Percentiles rank a stretch among this genome's conserved stretches.
Conservation (phyloP, 2,888 invertebrate genomes). For the Piscicola geometra region DNA sequence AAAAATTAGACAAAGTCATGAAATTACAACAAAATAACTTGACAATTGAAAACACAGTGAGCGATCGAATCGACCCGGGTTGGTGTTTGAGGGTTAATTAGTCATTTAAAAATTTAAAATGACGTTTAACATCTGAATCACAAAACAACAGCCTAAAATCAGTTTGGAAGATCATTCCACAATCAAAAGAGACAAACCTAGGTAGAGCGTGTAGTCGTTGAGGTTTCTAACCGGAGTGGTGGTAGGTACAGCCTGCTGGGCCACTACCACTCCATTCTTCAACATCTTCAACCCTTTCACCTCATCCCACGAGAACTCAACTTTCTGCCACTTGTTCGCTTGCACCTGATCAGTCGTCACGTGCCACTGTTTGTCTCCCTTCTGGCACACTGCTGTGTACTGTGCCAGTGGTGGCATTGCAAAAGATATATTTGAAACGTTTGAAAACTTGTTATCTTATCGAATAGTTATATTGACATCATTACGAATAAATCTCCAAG, state of each 20-base stretch:
- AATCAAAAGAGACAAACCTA: slow-evolving; percentile 49
- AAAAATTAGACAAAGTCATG: too few relatives aligned
- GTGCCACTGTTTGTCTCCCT: slow-evolving; percentile 45
- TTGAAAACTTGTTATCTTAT: too few relatives aligned
- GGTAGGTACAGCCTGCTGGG: slow-evolving; percentile 2
- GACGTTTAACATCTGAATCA: too few relatives aligned
- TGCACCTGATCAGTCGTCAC: slow-evolving; percentile 45
- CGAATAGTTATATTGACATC: too few relatives aligned
- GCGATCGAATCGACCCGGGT: too few relatives aligned
- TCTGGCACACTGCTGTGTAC: slow-evolving; percentile 41
- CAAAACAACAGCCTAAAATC: too few relatives aligned
- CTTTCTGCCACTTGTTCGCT: slow-evolving; percentile 49
- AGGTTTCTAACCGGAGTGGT: slow-evolving; percentile 38
- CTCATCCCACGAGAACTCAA: slow-evolving; percentile 52
- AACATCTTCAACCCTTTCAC: slow-evolving; percentile 49
- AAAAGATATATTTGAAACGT: too few relatives aligned
- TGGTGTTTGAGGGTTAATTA: too few relatives aligned
- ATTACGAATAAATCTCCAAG: neutral
- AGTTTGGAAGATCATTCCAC: too few relatives aligned
- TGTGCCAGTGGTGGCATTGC: neutral
- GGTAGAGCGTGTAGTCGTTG: slow-evolving; percentile 41
- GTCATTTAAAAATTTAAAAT: too few relatives aligned
- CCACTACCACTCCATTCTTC: slow-evolving; percentile 46
- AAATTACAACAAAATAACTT: too few relatives aligned
- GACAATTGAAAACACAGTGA: too few relatives aligned